Percentiles rank a stretch among this genome's conserved stretches.
Conservation (phyloP, 2,888 invertebrate species). For the Zygothrica quintamaculata region DNA sequence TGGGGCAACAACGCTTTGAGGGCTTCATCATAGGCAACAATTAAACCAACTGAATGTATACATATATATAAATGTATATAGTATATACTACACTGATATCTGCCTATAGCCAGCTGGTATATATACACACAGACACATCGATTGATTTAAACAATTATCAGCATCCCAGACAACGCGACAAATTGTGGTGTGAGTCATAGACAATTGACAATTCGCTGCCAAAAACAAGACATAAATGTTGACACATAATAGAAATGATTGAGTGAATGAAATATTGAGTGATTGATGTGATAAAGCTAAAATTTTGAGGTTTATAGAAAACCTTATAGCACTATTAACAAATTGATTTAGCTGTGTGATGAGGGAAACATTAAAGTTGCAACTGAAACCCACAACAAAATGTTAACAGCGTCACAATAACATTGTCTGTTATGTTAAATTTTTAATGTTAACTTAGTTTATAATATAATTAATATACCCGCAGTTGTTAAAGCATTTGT, state of each 20-base stretch:
- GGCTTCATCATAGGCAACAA: conserved; percentile 7
- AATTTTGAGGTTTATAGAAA: no score
- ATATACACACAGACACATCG: background rate
- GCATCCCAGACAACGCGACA: conserved; percentile 42
- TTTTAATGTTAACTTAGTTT: background rate
- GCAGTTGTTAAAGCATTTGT: background rate
- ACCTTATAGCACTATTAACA: no score
- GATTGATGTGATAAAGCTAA: no score
- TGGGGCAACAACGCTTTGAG: conserved; percentile 14
- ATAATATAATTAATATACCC: conserved; percentile 1
- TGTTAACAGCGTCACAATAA: no score
- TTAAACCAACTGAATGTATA: background rate
- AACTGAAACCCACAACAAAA: no score
- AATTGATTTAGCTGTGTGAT: no score
- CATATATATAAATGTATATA: conserved; percentile 1
- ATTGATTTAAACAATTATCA: conserved; percentile 68
- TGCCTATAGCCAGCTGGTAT: conserved; percentile 9
- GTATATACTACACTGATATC: conserved; percentile 14
- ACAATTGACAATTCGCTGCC: conserved; percentile 56
- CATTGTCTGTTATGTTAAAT: no score
- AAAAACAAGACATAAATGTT: conserved; percentile 28
- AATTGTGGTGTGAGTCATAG: conserved; percentile 62
- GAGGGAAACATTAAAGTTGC: no score
- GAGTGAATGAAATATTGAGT: no score
- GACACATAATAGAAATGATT: conserved; percentile 29